A percentile compares a stretch with the other conserved stretches of the same genome.
phyloP scores from a whole-genome alignment of 1,140 invertebrate genomes.

The Drosophila takahashii region DNA sequence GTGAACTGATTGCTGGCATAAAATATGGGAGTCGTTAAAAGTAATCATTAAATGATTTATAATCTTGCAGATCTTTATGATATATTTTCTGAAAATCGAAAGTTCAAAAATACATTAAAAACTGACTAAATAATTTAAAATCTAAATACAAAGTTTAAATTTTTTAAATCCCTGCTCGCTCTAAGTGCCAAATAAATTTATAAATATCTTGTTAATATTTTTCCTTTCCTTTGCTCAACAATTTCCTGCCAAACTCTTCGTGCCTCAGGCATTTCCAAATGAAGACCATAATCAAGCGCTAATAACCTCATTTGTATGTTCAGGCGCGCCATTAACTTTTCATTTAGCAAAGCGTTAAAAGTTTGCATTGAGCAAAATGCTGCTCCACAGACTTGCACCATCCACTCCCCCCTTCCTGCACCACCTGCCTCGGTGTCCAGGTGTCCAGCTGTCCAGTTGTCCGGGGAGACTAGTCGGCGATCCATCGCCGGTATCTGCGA shows the following conservation, averaged over 20 bases:
- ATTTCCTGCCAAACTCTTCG: constrained; percentile 13
- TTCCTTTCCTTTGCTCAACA: constrained; percentile 15
- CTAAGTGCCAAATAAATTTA: background rate
- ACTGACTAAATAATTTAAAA: no score
- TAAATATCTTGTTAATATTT: constrained; percentile 22
- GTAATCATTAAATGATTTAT: constrained; percentile 5
- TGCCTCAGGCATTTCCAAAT: constrained; percentile 48
- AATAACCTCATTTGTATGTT: constrained; percentile 78
- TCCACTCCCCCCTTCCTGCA: background rate
- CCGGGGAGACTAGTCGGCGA: constrained; percentile 40
- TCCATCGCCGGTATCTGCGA: constrained; percentile 50
- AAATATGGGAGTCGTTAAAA: constrained; percentile 4
- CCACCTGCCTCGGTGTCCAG: constrained; percentile 37
- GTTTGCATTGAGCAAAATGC: constrained; percentile 42
- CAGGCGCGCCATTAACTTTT: constrained; percentile 71
- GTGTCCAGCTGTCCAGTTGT: constrained; percentile 44
- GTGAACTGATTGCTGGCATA: background rate
- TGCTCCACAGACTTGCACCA: constrained; percentile 3
- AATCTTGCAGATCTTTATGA: background rate
- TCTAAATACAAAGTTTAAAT: no score
- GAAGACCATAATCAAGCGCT: constrained; percentile 73
- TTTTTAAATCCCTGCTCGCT: no score
- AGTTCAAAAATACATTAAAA: no score
- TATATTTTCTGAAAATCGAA: no score
- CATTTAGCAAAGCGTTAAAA: constrained; percentile 63